Conservation (phyloP, 1,140 invertebrate genomes). For the Asobara japonica region DNA sequence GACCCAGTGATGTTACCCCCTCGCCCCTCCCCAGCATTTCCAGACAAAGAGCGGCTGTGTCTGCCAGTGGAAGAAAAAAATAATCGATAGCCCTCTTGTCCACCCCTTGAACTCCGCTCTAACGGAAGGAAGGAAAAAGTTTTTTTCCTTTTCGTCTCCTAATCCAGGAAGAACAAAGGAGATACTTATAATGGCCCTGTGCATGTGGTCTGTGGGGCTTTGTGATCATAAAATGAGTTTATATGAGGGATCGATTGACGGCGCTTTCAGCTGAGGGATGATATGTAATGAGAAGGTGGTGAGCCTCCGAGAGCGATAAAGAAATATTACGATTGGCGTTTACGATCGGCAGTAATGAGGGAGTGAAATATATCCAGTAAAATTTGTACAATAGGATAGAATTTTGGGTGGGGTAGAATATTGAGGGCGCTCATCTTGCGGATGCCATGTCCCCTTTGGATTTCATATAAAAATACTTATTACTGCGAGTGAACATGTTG, state of each 20-base stretch:
- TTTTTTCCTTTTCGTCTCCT: not conserved
- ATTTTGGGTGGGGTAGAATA: not conserved
- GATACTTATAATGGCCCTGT: slow-evolving; percentile 37
- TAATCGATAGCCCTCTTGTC: slow-evolving; percentile 47
- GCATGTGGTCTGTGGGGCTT: not conserved
- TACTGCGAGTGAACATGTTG: slow-evolving; percentile 1
- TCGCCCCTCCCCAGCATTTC: slow-evolving; percentile 32
- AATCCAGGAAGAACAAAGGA: slow-evolving; percentile 21
- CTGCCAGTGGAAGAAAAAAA: slow-evolving; percentile 48
- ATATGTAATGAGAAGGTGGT: slow-evolving; percentile 6
- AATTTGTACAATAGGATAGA: slow-evolving; percentile 25
- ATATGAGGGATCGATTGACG: slow-evolving; percentile 8
- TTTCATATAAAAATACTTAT: slow-evolving; percentile 25
- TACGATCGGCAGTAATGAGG: slow-evolving; percentile 26
- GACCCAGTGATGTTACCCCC: slow-evolving; percentile 48
- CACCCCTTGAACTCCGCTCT: not conserved
- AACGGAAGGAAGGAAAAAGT: slow-evolving; percentile 8
- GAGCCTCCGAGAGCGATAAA: not conserved
- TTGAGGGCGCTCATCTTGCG: not conserved
- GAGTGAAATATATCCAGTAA: slow-evolving; percentile 18
- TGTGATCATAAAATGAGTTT: slow-evolving; percentile 20
- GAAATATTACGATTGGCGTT: not conserved
- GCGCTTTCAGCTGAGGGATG: not conserved
- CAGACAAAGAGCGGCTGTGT: slow-evolving; percentile 49
- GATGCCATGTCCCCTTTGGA: not conserved